These are phyloP conservation scores for Flexamia atlantica DNA, from an alignment of 2,888 invertebrate genomes.

Conservation along the genomic window DNA sequence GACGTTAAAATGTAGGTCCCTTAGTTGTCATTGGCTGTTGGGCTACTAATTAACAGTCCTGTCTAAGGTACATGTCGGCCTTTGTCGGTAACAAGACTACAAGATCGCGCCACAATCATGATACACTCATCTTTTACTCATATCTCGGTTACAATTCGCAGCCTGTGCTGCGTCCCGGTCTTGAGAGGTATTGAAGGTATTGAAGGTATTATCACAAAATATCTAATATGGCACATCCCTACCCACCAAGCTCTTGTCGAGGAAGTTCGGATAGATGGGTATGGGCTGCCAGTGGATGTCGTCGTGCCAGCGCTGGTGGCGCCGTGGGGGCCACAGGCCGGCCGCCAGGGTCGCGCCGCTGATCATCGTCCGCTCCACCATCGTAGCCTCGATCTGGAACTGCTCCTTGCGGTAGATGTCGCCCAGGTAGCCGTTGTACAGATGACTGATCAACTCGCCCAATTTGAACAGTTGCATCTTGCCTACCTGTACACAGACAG, in stretches of 20 bases:
- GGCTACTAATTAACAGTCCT: too few relatives aligned
- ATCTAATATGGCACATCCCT: too few relatives aligned
- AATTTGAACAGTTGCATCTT: constrained; percentile 85
- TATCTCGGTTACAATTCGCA: too few relatives aligned
- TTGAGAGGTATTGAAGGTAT: too few relatives aligned
- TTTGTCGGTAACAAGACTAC: too few relatives aligned
- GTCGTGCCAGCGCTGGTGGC: constrained; percentile 79
- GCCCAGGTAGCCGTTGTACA: constrained; percentile 83
- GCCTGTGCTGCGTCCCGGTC: too few relatives aligned
- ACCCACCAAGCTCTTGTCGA: constrained; percentile 55
- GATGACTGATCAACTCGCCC: constrained; percentile 83
- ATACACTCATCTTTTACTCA: too few relatives aligned
- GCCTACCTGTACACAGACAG: constrained; percentile 82
- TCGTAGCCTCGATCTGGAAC: constrained; percentile 73
- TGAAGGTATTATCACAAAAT: too few relatives aligned
- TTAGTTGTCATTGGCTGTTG: too few relatives aligned
- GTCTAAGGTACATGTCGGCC: too few relatives aligned
- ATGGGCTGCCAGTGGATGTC: constrained; percentile 86
- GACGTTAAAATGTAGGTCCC: too few relatives aligned
- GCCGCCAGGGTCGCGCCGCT: constrained; percentile 65
- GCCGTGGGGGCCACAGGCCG: constrained; percentile 84
- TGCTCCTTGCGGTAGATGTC: constrained; percentile 80
- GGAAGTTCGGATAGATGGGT: constrained; percentile 82
- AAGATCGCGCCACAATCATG: too few relatives aligned
- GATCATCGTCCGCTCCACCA: constrained; percentile 66